Evolutionary conservation across 1,140 invertebrate genomes (phyloP).

Genomic region (Eriocheir sinensis): DNA sequence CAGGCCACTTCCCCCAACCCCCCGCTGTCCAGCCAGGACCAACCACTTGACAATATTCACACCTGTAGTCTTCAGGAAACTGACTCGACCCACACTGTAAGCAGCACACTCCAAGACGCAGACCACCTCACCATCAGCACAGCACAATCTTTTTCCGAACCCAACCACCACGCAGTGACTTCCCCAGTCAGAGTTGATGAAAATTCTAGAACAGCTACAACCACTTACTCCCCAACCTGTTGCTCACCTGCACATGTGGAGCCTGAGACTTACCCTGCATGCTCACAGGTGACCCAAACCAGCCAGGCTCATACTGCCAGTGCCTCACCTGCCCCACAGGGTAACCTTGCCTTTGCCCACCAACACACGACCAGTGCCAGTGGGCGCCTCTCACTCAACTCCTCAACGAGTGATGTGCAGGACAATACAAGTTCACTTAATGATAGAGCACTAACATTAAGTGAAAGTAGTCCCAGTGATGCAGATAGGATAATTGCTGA

Average conservation of each 20-base stretch:
- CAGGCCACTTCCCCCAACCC: conserved; percentile 74
- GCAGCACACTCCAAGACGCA: conserved; percentile 62
- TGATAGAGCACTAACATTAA: conserved; percentile 64
- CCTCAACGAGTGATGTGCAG: conserved; percentile 75
- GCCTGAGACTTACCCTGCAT: conserved; percentile 72
- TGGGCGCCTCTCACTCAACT: conserved; percentile 74
- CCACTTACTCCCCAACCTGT: conserved; percentile 68
- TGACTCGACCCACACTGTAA: conserved; percentile 37
- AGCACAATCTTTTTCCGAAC: conserved; percentile 67
- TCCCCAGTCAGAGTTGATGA: conserved; percentile 64
- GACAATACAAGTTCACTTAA: conserved; percentile 63
- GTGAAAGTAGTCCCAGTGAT: conserved; percentile 67
- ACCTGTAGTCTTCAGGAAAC: conserved; percentile 62
- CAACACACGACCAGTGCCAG: conserved; percentile 69
- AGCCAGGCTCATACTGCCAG: conserved; percentile 76
- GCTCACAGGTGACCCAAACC: conserved; percentile 74
- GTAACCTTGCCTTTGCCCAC: conserved; percentile 76
- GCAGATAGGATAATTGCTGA: conserved; percentile 60
- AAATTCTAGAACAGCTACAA: conserved; percentile 41
- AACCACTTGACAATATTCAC: conserved; percentile 58
- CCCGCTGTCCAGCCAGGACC: conserved; percentile 59
- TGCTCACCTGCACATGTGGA: conserved; percentile 76
- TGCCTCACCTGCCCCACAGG: conserved; percentile 76
- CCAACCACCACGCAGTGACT: conserved; percentile 59
- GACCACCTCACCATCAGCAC: conserved; percentile 61